Conservation (phyloP, 2,113 vertebrate species). For the Microtus oregoni region DNA sequence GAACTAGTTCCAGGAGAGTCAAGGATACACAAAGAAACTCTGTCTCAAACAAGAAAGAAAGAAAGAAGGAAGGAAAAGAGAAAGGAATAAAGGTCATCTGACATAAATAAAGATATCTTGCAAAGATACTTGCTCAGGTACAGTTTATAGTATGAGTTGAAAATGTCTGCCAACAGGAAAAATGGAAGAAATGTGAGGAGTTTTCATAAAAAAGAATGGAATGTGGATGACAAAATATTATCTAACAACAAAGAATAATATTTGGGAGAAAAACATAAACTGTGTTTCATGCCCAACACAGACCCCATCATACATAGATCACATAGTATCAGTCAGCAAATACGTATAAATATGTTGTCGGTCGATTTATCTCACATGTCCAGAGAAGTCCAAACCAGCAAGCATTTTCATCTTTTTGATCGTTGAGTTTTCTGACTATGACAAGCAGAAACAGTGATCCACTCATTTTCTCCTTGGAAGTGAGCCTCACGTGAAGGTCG, state of each 20-base stretch:
- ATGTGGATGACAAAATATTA: neutral
- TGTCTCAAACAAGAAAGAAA: neutral
- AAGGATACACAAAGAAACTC: neutral
- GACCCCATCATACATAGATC: neutral
- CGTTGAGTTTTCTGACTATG: neutral
- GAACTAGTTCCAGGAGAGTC: neutral
- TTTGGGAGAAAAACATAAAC: neutral
- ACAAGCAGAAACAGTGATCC: neutral
- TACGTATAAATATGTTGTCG: neutral
- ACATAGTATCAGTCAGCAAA: fast-evolving
- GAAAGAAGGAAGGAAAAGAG: too few species aligned
- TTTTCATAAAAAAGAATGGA: neutral
- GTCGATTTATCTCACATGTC: neutral
- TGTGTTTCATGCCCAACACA: neutral
- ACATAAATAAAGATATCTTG: neutral
- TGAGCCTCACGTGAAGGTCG: neutral
- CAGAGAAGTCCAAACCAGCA: neutral
- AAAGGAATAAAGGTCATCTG: neutral
- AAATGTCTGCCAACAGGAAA: neutral
- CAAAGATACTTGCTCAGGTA: neutral
- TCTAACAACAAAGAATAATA: neutral
- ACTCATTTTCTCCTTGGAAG: neutral
- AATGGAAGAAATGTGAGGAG: neutral
- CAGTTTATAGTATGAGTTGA: neutral
- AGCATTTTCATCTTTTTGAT: neutral